These are phyloP conservation scores for Ephydatia muelleri DNA, from an alignment of 37 sponge, comb jelly and placozoan genomes.

Conservation along the genomic window DNA sequence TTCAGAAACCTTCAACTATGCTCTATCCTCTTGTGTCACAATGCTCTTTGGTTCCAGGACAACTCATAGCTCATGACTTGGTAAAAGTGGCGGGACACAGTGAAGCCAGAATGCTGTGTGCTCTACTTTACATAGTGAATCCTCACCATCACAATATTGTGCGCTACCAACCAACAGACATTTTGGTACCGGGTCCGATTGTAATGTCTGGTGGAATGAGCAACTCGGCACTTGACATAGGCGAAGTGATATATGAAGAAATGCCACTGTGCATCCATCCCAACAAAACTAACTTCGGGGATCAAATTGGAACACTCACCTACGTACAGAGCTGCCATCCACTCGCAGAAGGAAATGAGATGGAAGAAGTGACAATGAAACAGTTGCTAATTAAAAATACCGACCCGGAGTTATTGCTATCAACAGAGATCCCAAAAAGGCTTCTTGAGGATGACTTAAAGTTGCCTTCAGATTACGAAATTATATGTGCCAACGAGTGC, in stretches of 20 bases:
- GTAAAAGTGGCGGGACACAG: slow-evolving; percentile 16
- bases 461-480: slow-evolving; percentile 27
- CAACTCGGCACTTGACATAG: slow-evolving; percentile 34
- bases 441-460: not conserved
- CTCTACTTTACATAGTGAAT: slow-evolving; percentile 30
- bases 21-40: not conserved
- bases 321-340: not conserved
- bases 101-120: slow-evolving; percentile 21
- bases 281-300: slow-evolving; percentile 50
- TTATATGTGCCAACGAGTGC: slow-evolving; percentile 5
- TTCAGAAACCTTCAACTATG: slow-evolving; percentile 10
- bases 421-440: not conserved
- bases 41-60: slow-evolving; percentile 14
- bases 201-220: slow-evolving; percentile 39
- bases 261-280: slow-evolving; percentile 7
- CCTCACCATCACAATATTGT: slow-evolving; percentile 55
- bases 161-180: slow-evolving; percentile 30
- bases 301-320: slow-evolving; percentile 32
- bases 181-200: slow-evolving; percentile 51
- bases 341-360: not conserved
- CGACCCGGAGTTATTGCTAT: not conserved
- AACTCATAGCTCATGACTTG: slow-evolving; percentile 31
- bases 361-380: slow-evolving; percentile 28
- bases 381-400: slow-evolving; percentile 40
- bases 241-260: slow-evolving; percentile 36